Evolutionary conservation across 2,113 vertebrate species (phyloP), one percentile per base, ranked within the genome.

Genomic region (Crotalus tigris): DNA sequence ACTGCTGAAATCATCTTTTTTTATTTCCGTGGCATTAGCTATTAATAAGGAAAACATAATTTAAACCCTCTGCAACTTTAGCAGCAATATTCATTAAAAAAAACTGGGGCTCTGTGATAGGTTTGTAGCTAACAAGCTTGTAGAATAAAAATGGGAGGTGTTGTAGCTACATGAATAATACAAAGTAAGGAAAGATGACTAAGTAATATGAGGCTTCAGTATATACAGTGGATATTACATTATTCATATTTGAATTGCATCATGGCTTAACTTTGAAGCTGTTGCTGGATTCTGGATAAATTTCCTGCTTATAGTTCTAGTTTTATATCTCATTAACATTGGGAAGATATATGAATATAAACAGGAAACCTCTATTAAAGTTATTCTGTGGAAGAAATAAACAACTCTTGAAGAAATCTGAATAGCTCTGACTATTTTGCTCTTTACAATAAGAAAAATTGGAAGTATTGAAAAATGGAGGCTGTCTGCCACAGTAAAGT

Each of bases 321-420:
- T 92, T 89, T 87, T 94, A 21, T 26, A 91, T 92, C 92, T 97
- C 94, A 91, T 95, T 94, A 92, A 94, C 94, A 29, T 91, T 94
- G 95, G 94, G 6, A 94, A 95, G 94, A 95, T 96, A 96, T 95
- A 93, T 94, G 94, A 94, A 95, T 91, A 93, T 93, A 93, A 95
- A 90, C 93, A 96, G 97, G 96, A 97, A 96, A 92, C 96, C 95
- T 93, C 95, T 94, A 91, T 51, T 94, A 23, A 93, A 92, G 94
- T 51, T 39, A 21, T 51, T 49, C 12, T 88, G 85, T 49, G 2
- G 13, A 90, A 12, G 44, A 26, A 92, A 91, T 51, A 19, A 64
- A 59, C 94, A 0, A n/a, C 1, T 81, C 12, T 93, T 0, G 49
- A 89, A 4, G 11, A 55, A 23, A 91, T 88, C 5, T 91, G 69